Percentiles rank a stretch among this genome's conserved stretches.
These are phyloP conservation scores for Ptiloglossa arizonensis DNA, from an alignment of 1,140 invertebrate genomes.

Conservation along the genomic window DNA sequence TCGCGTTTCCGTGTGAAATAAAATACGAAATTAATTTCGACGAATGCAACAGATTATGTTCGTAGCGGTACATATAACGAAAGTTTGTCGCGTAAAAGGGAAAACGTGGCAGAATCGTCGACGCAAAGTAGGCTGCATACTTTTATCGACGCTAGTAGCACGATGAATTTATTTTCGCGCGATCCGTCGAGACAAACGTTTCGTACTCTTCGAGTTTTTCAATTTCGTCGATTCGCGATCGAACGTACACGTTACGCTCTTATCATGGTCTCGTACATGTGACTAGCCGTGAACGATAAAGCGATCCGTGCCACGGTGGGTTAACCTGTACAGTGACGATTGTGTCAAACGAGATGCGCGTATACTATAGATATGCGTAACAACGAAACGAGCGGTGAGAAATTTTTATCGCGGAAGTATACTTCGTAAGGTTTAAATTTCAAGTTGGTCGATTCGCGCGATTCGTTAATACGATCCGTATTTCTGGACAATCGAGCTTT, in stretches of 20 bases:
- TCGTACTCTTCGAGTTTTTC: not conserved
- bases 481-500: too few species aligned
- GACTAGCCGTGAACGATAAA: not conserved
- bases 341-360: not conserved
- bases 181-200: not conserved
- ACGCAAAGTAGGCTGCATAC: too few species aligned
- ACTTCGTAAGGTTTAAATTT: not conserved
- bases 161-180: not conserved
- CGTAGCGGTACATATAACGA: too few species aligned
- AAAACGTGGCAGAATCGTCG: too few species aligned
- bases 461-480: not conserved
- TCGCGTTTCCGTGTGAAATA: not conserved
- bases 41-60: too few species aligned
- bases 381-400: not conserved
- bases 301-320: too few species aligned
- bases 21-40: not conserved
- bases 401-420: not conserved
- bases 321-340: not conserved
- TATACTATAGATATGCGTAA: not conserved
- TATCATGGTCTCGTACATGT: too few species aligned
- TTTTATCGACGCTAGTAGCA: too few species aligned
- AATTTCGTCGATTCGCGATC: not conserved
- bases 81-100: too few species aligned
- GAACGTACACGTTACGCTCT: not conserved
- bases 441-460: not conserved